These are phyloP conservation scores for Macrotus californicus DNA, from an alignment of 2,113 vertebrate genomes.

Conservation along the genomic window DNA sequence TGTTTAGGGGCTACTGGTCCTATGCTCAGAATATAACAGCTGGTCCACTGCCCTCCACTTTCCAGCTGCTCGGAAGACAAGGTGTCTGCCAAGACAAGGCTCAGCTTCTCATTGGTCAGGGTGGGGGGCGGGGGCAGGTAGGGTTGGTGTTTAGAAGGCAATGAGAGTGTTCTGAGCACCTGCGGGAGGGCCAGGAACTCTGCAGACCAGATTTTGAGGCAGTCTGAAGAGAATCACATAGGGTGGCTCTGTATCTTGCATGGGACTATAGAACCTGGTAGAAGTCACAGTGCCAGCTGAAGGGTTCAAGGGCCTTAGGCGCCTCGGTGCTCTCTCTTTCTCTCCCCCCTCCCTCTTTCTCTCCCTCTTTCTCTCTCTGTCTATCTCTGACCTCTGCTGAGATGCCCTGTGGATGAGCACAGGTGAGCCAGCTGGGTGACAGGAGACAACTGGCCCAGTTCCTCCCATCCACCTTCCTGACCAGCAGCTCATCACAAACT, in stretches of 20 bases:
- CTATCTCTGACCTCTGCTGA: neutral
- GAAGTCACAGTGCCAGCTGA: neutral
- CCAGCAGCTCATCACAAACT: no score
- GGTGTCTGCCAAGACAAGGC: neutral
- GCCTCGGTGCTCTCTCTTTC: neutral
- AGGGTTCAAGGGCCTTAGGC: neutral
- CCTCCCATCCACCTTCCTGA: neutral
- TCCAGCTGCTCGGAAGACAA: neutral
- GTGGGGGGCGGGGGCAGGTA: neutral
- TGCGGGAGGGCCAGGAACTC: neutral
- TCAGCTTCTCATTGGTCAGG: no score
- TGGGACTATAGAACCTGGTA: no score
- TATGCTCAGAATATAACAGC: neutral
- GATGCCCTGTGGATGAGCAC: neutral
- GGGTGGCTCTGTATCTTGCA: rapidly evolving
- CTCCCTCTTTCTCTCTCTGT: neutral
- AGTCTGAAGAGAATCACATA: neutral
- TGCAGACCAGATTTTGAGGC: neutral
- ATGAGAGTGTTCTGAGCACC: neutral
- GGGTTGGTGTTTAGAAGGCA: neutral
- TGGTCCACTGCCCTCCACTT: neutral
- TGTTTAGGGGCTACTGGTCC: no score
- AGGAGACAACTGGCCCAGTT: neutral
- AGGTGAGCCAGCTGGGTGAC: neutral
- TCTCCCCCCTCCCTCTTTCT: neutral